These are phyloP conservation scores for Drosophila seguyi DNA, from an alignment of 1,140 invertebrate species.

Conservation along the genomic window DNA sequence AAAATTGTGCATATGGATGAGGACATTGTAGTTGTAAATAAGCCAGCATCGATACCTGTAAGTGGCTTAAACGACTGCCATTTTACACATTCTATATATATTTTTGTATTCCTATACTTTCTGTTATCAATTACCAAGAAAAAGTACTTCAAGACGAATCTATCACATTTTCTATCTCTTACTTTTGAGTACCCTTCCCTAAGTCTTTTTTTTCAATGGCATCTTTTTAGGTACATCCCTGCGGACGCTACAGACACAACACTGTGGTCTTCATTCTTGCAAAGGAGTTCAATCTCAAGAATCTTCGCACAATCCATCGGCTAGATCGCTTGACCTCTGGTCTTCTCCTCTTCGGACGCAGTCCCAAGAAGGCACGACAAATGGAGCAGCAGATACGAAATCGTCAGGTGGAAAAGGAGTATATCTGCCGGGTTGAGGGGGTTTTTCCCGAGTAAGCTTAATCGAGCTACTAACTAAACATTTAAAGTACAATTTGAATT, in stretches of 20 bases:
- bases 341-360: conserved; percentile 96
- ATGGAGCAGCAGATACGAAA: conserved; percentile 98
- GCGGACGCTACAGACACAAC: conserved; percentile 98
- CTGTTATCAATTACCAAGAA: conserved; percentile 7
- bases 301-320: conserved; percentile 96
- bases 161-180: too few species aligned
- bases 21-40: conserved; percentile 99
- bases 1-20: conserved; percentile 98
- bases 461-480: accelerated
- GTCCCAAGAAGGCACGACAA: conserved; percentile 95
- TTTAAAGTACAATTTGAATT: neutral
- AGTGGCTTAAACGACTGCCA: conserved; percentile 92
- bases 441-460: conserved; percentile 96
- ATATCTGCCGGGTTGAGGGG: conserved; percentile 98
- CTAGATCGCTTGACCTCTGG: conserved; percentile 97
- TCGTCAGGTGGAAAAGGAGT: conserved; percentile 97
- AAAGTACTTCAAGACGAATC: conserved; percentile 17
- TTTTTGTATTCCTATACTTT: conserved; percentile 1
- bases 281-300: conserved; percentile 97
- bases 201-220: neutral
- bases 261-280: conserved; percentile 98
- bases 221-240: conserved; percentile 94
- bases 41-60: conserved; percentile 99
- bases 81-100: conserved; percentile 48
- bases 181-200: neutral